Conservation (phyloP, 2,888 invertebrate species). For the Yponomeuta cagnagella region DNA sequence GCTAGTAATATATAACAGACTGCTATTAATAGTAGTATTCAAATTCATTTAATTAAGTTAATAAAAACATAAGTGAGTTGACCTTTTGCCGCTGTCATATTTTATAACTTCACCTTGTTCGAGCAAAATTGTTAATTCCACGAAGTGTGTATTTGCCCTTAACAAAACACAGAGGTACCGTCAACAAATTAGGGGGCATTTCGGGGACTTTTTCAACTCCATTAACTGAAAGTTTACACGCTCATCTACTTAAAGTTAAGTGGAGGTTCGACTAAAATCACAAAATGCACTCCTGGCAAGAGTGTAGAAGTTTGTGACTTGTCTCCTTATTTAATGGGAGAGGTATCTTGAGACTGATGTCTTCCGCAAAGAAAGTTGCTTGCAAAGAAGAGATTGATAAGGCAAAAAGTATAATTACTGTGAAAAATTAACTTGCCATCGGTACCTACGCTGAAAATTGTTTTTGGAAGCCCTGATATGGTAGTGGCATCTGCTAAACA, state of each 20-base stretch:
- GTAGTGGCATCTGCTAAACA: too few relatives aligned
- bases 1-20: too few relatives aligned
- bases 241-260: slow-evolving; percentile 7
- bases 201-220: slow-evolving; percentile 2
- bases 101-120: background rate
- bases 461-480: too few relatives aligned
- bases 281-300: slow-evolving; percentile 2
- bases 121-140: background rate
- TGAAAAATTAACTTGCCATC: too few relatives aligned
- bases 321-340: background rate
- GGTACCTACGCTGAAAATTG: too few relatives aligned
- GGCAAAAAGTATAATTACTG: too few relatives aligned
- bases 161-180: background rate
- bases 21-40: too few relatives aligned
- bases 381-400: too few relatives aligned
- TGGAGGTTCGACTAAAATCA: background rate
- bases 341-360: too few relatives aligned
- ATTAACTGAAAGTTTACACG: slow-evolving; percentile 5
- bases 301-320: background rate
- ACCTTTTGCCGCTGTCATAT: background rate
- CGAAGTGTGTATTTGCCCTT: background rate
- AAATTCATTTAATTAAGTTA: too few relatives aligned
- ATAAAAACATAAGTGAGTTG: background rate
- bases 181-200: slow-evolving; percentile 6
- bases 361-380: too few relatives aligned